Percentiles rank a stretch among this genome's conserved stretches.
Evolutionary conservation across 2,113 vertebrate genomes (phyloP).

Genomic region (Vulpes ferrilata): DNA sequence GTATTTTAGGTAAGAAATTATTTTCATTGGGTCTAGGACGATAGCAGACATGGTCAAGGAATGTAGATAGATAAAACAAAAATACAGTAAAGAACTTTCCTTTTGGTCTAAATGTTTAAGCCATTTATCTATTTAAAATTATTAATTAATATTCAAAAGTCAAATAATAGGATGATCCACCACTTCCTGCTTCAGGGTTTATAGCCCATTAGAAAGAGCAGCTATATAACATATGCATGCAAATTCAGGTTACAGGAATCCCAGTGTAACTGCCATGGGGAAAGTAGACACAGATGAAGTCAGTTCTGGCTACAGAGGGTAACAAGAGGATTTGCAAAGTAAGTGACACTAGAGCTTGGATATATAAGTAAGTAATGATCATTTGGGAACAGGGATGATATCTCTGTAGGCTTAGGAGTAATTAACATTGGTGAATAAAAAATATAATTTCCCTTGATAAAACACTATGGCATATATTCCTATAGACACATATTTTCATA

Average conservation of each 20-base stretch:
- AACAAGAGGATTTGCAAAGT: background rate
- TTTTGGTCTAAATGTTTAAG: background rate
- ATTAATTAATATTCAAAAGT: background rate
- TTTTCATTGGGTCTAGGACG: background rate
- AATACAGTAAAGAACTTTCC: background rate
- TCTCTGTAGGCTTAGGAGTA: background rate
- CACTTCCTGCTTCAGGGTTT: background rate
- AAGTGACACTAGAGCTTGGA: background rate
- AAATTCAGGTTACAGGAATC: background rate
- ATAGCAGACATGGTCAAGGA: background rate
- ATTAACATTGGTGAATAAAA: background rate
- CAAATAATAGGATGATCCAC: background rate
- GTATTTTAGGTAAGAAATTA: background rate
- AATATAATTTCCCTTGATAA: background rate
- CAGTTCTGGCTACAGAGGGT: background rate
- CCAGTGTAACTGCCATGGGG: background rate
- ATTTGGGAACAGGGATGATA: background rate
- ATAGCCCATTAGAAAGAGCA: background rate
- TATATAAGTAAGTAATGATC: background rate
- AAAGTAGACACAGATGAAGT: background rate
- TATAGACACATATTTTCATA: background rate
- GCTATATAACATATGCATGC: fast-evolving
- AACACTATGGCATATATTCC: background rate
- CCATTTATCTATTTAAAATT: background rate
- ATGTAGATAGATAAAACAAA: background rate